A percentile compares a stretch with the other conserved stretches of the same genome.
Conservation (phyloP, 1,140 invertebrate species). For the Lanistes nyassanus region DNA sequence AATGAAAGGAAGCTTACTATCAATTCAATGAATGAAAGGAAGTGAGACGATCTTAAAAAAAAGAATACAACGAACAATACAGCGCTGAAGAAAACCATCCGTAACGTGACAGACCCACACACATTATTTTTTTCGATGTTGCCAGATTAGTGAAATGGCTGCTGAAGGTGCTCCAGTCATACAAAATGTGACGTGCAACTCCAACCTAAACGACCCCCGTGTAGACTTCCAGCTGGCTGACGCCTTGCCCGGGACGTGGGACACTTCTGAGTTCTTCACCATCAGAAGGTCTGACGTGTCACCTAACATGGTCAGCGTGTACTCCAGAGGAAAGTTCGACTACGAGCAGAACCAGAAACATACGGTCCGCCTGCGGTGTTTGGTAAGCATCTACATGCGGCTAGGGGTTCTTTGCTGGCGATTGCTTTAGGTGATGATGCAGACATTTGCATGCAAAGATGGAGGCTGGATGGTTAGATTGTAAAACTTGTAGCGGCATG, state of each 20-base stretch:
- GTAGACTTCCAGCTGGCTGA: slow-evolving; percentile 47
- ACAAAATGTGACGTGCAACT: slow-evolving; percentile 40
- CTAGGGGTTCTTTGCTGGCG: no score
- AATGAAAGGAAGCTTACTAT: no score
- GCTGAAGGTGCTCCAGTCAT: slow-evolving; percentile 34
- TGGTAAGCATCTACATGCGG: slow-evolving; percentile 7
- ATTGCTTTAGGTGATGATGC: no score
- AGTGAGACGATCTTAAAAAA: no score
- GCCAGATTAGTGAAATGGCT: slow-evolving; percentile 32
- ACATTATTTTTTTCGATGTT: not conserved
- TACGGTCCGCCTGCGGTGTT: slow-evolving; percentile 23
- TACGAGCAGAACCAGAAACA: slow-evolving; percentile 15
- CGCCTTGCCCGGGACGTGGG: slow-evolving; percentile 34
- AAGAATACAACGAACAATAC: no score
- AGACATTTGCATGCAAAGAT: no score
- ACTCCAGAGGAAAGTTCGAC: slow-evolving; percentile 1
- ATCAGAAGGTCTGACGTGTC: slow-evolving; percentile 19
- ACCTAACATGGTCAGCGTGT: slow-evolving; percentile 11
- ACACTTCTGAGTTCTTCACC: slow-evolving; percentile 15
- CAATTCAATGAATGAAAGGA: no score
- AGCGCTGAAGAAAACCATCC: no score
- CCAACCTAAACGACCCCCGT: slow-evolving; percentile 44
- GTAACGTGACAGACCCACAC: no score
- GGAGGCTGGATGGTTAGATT: no score
- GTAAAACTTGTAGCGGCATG: no score